Percentiles rank a stretch among this genome's conserved stretches.
These are phyloP conservation scores for Araneus ventricosus DNA, from an alignment of 1,140 invertebrate species.

Conservation along the genomic window DNA sequence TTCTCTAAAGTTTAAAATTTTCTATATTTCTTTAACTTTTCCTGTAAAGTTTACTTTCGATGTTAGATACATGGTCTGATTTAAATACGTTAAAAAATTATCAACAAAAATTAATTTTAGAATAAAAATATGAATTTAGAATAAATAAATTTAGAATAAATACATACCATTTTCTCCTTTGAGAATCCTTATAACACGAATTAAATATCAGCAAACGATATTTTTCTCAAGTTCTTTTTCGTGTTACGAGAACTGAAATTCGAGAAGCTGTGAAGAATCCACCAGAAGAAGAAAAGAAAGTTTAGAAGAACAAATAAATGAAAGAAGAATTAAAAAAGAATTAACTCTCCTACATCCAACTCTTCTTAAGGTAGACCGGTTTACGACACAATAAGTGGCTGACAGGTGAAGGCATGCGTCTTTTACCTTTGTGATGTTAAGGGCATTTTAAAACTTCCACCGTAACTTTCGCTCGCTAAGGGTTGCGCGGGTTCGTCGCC, in stretches of 20 bases:
- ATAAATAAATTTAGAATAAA: too few relatives aligned
- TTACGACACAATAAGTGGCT: not conserved
- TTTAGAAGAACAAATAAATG: not conserved
- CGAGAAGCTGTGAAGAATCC: not conserved
- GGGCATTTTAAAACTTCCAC: constrained; percentile 45
- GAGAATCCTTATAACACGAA: not conserved
- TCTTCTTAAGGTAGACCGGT: constrained; percentile 5
- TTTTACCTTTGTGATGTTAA: constrained; percentile 17
- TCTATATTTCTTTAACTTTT: too few relatives aligned
- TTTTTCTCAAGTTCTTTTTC: not conserved
- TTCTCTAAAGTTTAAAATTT: too few relatives aligned
- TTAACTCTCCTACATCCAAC: not conserved
- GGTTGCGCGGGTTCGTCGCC: not conserved
- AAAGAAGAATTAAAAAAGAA: too few relatives aligned
- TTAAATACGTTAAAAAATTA: not conserved
- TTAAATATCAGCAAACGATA: not conserved
- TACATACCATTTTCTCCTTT: not conserved
- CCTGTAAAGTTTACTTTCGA: not conserved
- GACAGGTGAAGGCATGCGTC: constrained; percentile 15
- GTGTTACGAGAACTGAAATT: too few relatives aligned
- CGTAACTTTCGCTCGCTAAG: constrained; percentile 29
- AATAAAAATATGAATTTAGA: not conserved
- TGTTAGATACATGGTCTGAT: not conserved
- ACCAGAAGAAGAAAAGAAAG: not conserved
- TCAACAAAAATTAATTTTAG: not conserved